These are phyloP conservation scores for Atta cephalotes DNA, from an alignment of 1,140 invertebrate species.

Conservation along the genomic window DNA sequence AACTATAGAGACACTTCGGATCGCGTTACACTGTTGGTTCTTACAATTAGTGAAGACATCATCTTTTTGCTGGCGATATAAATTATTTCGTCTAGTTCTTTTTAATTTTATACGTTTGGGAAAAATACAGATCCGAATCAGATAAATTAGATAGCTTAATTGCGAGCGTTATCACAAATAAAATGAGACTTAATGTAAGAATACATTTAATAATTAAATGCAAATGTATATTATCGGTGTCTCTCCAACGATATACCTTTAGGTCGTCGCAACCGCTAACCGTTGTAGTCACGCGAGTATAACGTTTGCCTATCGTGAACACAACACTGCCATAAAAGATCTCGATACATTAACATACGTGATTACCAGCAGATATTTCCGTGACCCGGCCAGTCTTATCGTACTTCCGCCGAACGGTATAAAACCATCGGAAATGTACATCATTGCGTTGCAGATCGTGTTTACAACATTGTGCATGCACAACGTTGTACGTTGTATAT, in stretches of 20 bases:
- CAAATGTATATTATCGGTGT: conserved; percentile 41
- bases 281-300: conserved; percentile 49
- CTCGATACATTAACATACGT: conserved; percentile 49
- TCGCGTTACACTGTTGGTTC: conserved; percentile 72
- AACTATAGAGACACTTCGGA: conserved; percentile 69
- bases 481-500: conserved; percentile 1
- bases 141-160: neutral
- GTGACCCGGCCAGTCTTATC: conserved; percentile 41
- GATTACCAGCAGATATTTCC: conserved; percentile 45
- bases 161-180: neutral
- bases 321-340: conserved; percentile 41
- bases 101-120: conserved; percentile 11
- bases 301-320: conserved; percentile 44
- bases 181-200: conserved; percentile 10
- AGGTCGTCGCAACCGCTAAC: conserved; percentile 43
- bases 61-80: conserved; percentile 56
- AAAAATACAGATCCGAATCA: neutral
- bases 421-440: conserved; percentile 34
- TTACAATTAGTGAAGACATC: conserved; percentile 71
- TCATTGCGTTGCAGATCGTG: conserved; percentile 9
- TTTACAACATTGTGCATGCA: neutral
- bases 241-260: conserved; percentile 37
- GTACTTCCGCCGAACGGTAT: conserved; percentile 20
- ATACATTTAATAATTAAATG: conserved; percentile 61
- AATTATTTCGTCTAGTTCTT: conserved; percentile 28